Evolutionary conservation across 2,113 vertebrate genomes (phyloP).

Genomic region (Illadopsis cleaveri): DNA sequence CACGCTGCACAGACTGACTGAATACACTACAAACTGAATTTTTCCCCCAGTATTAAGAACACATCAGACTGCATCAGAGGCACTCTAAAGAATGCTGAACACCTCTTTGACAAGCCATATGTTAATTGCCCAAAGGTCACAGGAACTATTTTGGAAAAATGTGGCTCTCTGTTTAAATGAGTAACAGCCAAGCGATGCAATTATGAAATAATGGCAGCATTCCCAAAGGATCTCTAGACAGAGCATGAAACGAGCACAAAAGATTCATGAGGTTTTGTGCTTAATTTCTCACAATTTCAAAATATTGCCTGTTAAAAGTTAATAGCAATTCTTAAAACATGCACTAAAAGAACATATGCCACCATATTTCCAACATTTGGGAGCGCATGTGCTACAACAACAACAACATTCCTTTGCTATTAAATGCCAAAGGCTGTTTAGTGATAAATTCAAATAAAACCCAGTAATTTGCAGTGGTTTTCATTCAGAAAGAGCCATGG

Average conservation of each 20-base stretch:
- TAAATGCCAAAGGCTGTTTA: conserved; percentile 17
- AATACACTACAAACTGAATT: background rate
- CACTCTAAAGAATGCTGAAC: background rate
- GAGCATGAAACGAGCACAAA: background rate
- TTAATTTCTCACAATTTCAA: background rate
- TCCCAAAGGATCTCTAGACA: background rate
- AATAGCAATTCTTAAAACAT: background rate
- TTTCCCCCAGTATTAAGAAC: background rate
- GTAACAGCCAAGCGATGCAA: background rate
- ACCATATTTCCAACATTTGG: conserved; percentile 1
- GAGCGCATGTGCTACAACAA: background rate
- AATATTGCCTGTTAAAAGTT: background rate
- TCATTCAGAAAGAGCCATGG: background rate
- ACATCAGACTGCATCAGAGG: background rate
- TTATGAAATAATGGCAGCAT: background rate
- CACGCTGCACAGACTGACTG: background rate
- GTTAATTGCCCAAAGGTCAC: background rate
- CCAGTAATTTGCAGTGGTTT: background rate
- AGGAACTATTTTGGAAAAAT: background rate
- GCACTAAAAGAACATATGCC: background rate
- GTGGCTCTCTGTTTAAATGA: background rate
- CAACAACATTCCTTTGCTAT: background rate
- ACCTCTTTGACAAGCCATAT: background rate
- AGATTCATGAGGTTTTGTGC: background rate
- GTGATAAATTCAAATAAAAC: conserved; percentile 2